Percentiles rank a stretch among this genome's conserved stretches.
These are phyloP conservation scores for Pedionomus torquatus DNA, from an alignment of 2,113 vertebrate species.

Conservation along the genomic window DNA sequence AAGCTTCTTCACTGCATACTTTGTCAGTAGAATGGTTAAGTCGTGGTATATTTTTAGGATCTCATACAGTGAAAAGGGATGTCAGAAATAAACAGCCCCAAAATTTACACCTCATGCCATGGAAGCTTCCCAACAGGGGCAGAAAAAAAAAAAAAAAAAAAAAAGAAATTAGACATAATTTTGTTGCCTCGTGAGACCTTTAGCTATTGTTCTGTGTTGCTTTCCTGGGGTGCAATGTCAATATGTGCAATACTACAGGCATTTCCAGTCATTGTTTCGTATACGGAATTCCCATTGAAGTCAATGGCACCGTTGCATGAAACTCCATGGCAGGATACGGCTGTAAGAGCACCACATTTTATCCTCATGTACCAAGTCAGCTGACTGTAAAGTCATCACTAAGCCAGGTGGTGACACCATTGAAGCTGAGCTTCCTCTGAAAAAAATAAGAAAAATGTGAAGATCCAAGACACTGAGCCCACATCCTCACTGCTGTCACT, in stretches of 20 bases:
- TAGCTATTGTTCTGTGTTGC: conserved; percentile 15
- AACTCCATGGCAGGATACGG: not conserved
- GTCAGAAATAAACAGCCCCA: not conserved
- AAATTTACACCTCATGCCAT: not conserved
- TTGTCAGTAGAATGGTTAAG: conserved; percentile 39
- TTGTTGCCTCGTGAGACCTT: not conserved
- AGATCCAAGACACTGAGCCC: not conserved
- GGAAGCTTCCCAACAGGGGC: not conserved
- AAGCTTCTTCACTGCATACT: conserved; percentile 52
- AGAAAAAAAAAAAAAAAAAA: not conserved
- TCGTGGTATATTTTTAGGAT: conserved; percentile 14
- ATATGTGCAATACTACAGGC: not conserved
- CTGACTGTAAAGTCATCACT: not conserved
- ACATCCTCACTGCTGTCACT: not conserved
- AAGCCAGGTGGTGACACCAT: not conserved
- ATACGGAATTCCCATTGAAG: not conserved
- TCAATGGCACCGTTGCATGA: not conserved
- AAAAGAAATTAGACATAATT: not conserved
- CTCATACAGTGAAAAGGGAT: not conserved
- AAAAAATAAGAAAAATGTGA: not conserved
- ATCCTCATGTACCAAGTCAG: not conserved
- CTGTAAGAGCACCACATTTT: not conserved
- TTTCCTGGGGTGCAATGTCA: conserved; percentile 29
- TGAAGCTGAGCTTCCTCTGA: not conserved
- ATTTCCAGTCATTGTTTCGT: conserved; percentile 46